A percentile compares a stretch with the other conserved stretches of the same genome.
These are phyloP conservation scores for Clarias fuscus DNA, from an alignment of 2,797 vertebrate species.

Conservation along the genomic window DNA sequence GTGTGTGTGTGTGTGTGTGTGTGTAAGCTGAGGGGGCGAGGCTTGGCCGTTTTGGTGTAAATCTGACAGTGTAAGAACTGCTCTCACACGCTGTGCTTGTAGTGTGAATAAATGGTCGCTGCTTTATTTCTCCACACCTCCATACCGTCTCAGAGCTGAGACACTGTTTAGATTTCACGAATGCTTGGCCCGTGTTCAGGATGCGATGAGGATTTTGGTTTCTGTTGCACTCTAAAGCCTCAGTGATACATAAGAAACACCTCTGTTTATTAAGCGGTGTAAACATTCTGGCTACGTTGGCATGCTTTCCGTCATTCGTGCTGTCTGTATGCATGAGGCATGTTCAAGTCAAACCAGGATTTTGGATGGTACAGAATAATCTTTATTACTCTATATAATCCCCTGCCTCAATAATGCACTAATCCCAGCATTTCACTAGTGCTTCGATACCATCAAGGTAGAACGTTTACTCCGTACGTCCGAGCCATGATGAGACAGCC, in stretches of 20 bases:
- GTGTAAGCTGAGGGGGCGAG: too few relatives aligned
- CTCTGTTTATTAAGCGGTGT: slow-evolving; percentile 1
- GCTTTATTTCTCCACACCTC: background rate
- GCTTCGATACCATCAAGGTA: too few relatives aligned
- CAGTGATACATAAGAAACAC: background rate
- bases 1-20: too few relatives aligned
- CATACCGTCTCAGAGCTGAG: background rate
- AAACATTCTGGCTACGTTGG: background rate
- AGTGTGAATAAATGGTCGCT: background rate
- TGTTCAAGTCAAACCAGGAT: too few relatives aligned
- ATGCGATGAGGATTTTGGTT: slow-evolving; percentile 3
- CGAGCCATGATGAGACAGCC: too few relatives aligned
- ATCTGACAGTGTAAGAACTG: background rate
- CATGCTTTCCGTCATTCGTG: background rate
- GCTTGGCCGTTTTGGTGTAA: too few relatives aligned
- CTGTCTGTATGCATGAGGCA: background rate
- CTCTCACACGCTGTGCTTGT: background rate
- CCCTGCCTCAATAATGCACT: too few relatives aligned
- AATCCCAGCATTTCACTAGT: too few relatives aligned
- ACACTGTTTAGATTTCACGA: slow-evolving; percentile 8
- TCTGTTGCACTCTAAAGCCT: slow-evolving; percentile 17
- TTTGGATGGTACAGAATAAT: too few relatives aligned
- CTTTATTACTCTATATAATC: too few relatives aligned
- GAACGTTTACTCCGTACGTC: too few relatives aligned
- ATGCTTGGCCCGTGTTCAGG: background rate